These are phyloP conservation scores for Cryptocephalus moraei DNA, from an alignment of 2,888 invertebrate genomes.

Conservation along the genomic window DNA sequence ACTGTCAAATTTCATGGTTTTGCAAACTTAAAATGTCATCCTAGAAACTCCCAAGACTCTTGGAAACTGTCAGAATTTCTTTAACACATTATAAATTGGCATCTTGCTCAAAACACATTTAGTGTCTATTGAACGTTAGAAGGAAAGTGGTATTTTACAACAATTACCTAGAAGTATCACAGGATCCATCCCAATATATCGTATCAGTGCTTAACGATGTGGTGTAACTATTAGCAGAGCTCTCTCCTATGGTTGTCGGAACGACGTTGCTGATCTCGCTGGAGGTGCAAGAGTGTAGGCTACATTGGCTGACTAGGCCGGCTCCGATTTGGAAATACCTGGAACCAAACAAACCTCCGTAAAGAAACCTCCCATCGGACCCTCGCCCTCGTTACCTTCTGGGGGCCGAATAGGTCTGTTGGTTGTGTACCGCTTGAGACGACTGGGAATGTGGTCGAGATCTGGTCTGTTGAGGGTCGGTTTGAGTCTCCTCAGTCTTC, in stretches of 20 bases:
- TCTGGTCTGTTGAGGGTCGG: conserved; percentile 38
- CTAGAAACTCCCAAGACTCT: too few relatives aligned
- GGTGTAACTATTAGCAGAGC: conserved; percentile 70
- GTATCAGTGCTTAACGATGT: conserved; percentile 82
- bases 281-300: conserved; percentile 73
- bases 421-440: conserved; percentile 21
- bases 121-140: too few relatives aligned
- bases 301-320: conserved; percentile 66
- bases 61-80: too few relatives aligned
- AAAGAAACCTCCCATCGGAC: too few relatives aligned
- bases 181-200: conserved; percentile 63
- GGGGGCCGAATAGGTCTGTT: conserved; percentile 19
- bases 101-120: too few relatives aligned
- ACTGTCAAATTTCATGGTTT: too few relatives aligned
- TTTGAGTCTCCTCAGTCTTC: conserved; percentile 38
- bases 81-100: too few relatives aligned
- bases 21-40: too few relatives aligned
- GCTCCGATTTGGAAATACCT: conserved; percentile 57
- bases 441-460: conserved; percentile 31
- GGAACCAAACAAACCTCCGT: background rate
- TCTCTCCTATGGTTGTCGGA: conserved; percentile 47
- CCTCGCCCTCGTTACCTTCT: conserved; percentile 9
- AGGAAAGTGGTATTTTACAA: too few relatives aligned
- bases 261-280: conserved; percentile 59
- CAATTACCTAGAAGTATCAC: conserved; percentile 25